Evolutionary conservation across 2,888 invertebrate genomes (phyloP), one percentile per base, ranked within the genome.

Genomic region (Smittia sp.): DNA sequence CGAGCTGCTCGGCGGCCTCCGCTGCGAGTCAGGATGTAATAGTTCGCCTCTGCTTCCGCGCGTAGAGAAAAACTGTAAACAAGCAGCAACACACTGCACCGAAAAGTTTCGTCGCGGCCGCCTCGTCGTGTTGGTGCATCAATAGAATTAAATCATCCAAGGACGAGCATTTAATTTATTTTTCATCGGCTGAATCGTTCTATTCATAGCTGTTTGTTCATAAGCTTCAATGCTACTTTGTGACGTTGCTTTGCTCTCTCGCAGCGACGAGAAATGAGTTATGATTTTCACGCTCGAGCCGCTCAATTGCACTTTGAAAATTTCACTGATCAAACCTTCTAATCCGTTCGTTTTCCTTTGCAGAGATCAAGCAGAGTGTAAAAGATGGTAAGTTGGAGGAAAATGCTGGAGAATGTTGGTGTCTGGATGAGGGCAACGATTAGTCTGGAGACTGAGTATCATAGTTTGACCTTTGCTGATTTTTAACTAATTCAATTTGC

Each of bases 81-180:
- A 32, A 46, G n/a, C 11, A 46, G 3, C 2, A 46, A 46, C 58
- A 58, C 58, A 58, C 22, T 58, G 58, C 58, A 58, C 58, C 22
- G 18, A 58, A 58, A 58, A 38, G 38, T 38, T n/a, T n/a, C n/a
- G n/a, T n/a, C 38, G 6, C 11, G 6, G 38, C 11, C 22, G 22
- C 18, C 22, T 18, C 15, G 25, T n/a, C n/a, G 25, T 54, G 52
- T 15, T 72, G 27, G 58, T 72, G 54, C 32, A 62, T 72, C 25
- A 72, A 72, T 72, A 38, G 58, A 58, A 72, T 72, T 72, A 62
- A 72, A 72, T 72, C 58, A 72, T 58, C 22, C 72, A 72, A 72
- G 72, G 72, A 72, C 69, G 27, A n/a, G n/a, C 38, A 22, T 22
- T 63, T 63, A 63, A 63, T 63, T 63, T 63, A 63, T 63, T 63